phyloP scores from a whole-genome alignment of 2,113 vertebrate genomes.

The Paramisgurnus dabryanus region DNA sequence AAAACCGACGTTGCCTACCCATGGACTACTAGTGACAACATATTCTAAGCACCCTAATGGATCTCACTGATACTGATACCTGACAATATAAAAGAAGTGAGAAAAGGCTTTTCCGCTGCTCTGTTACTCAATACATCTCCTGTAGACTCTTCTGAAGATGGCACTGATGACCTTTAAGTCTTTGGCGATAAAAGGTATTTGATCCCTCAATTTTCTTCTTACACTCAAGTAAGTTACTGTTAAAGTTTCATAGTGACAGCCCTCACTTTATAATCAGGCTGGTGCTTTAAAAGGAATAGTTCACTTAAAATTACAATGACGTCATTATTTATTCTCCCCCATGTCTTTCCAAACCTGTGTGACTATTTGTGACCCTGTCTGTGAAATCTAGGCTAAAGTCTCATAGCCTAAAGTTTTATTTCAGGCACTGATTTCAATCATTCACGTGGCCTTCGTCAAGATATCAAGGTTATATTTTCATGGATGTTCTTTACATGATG shows the following conservation, averaged over 20 bases:
- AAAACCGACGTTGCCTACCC: too few relatives aligned
- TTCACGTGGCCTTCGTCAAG: too few relatives aligned
- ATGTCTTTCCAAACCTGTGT: too few relatives aligned
- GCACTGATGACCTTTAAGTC: constrained; percentile 15
- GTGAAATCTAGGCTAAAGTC: too few relatives aligned
- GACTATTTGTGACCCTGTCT: too few relatives aligned
- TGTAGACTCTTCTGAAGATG: not conserved
- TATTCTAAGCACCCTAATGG: not conserved
- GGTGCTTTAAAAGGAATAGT: not conserved
- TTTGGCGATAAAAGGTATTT: constrained; percentile 2
- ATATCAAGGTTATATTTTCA: too few relatives aligned
- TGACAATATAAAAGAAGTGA: not conserved
- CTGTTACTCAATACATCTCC: not conserved
- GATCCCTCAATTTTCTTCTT: constrained; percentile 9
- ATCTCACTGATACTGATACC: not conserved
- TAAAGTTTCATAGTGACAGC: constrained; percentile 18
- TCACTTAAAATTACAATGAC: not conserved
- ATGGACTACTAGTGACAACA: too few relatives aligned
- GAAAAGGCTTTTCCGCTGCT: not conserved
- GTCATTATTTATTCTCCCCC: not conserved
- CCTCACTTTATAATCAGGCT: constrained; percentile 4
- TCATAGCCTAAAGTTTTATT: too few relatives aligned
- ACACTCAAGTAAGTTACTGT: constrained; percentile 27
- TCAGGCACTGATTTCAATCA: too few relatives aligned
- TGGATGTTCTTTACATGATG: too few relatives aligned